Conservation (phyloP, 2,113 vertebrate species). For the Steatornis caripensis region DNA sequence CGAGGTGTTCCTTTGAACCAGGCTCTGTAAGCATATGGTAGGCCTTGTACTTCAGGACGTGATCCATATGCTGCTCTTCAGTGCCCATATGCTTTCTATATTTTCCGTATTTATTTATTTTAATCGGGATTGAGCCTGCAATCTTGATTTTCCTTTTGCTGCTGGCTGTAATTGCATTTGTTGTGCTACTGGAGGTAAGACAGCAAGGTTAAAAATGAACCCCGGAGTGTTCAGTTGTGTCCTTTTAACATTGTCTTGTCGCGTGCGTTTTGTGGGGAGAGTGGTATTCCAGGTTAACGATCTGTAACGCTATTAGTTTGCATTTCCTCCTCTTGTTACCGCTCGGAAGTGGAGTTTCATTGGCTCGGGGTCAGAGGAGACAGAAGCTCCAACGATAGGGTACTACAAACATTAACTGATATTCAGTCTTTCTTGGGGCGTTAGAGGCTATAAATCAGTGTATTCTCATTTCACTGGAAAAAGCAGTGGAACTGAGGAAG, state of each 20-base stretch:
- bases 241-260: background rate
- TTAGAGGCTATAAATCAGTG: background rate
- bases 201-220: background rate
- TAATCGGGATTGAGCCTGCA: constrained; percentile 54
- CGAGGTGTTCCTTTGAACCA: constrained; percentile 52
- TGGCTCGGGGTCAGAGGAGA: background rate
- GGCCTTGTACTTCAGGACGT: constrained; percentile 64
- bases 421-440: background rate
- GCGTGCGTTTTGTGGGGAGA: background rate
- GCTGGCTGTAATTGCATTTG: constrained; percentile 65
- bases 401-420: background rate
- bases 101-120: constrained; percentile 66
- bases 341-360: background rate
- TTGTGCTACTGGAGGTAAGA: constrained; percentile 48
- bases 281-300: background rate
- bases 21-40: constrained; percentile 73
- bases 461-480: background rate
- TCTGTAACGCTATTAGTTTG: background rate
- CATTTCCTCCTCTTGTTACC: background rate
- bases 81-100: constrained; percentile 70
- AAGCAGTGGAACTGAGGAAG: background rate
- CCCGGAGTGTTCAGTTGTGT: background rate
- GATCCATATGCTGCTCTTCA: constrained; percentile 73
- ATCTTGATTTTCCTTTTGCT: constrained; percentile 64
- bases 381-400: background rate